Base-by-base conservation (phyloP, 2,888 invertebrate genomes). In the Acanthosepion esculentum region DNA sequence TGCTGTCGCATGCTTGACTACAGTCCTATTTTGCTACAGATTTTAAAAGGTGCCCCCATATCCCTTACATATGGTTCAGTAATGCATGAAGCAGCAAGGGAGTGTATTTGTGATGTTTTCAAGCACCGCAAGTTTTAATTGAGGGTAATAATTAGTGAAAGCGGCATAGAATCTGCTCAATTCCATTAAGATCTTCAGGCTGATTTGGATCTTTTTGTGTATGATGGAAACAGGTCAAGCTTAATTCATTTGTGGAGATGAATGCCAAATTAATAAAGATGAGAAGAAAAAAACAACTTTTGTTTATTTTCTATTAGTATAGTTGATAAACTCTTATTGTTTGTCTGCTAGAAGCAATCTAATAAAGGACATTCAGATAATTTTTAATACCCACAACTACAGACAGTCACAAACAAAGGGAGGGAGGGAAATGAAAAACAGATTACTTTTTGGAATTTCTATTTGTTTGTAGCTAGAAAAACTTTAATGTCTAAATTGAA, bases 401-500 rank as follows among this genome's bases (percentile, higher is more conserved):
- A 78, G 78, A n/a, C 78, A 78, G 78, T 78, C 18, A 15, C 78
- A 78, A n/a, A 78, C 33, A 78, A 78, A 78, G 78, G 33, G n/a
- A 78, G 8, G n/a, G 29, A 29, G 78, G n/a, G n/a, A 78, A 33
- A 78, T 78, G 78, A 78, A 78, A 78, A 78, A 78, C 15, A n/a
- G 78, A 78, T 78, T 78, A 78, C n/a, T n/a, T 78, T 33, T 78
- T 78, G 10, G n/a, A 18, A 78, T 78, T 78, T 78, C 78, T 33
- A 10, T 78, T 78, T 78, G 78, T 78, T 78, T 78, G 78, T 15
- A n/a, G 15, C 78, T 33, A 78, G 78, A 78, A n/a, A 78, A 78
- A 78, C n/a, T 78, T 78, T 78, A 78, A 78, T n/a, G 78, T 78
- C n/a, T 33, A 78, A 78, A 78, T 78, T 78, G n/a, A 78, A 78